Base-by-base conservation (phyloP, 2,888 invertebrate genomes). In the Hetaerina titia region DNA sequence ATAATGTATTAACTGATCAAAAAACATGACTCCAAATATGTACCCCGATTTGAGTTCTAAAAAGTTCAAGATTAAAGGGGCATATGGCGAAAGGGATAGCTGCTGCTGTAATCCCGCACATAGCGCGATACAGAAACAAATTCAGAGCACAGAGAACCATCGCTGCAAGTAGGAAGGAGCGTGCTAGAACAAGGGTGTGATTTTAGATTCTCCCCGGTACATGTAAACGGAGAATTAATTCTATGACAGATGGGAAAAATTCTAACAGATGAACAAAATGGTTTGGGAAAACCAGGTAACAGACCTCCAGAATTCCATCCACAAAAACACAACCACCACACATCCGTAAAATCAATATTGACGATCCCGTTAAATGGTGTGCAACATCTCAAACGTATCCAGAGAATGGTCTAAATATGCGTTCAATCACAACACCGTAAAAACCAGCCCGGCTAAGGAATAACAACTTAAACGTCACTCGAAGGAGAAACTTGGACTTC, bases 281-380 rank as follows among this genome's bases (percentile, higher is more conserved):
- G 13, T 9, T 25, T 2, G 4, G 4, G 45, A 4, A 9, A 81
- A 81, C 31, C 81, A 81, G 81, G 9, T 81, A 81, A 81, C 81
- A 25, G 81, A 13, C 81, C 6, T 74, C 56, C n/a, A 69, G 69
- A 64, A 64, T 56, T 56, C 92, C 92, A 45, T 74, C 19, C n/a
- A 92, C 45, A 56, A 92, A 69, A 74, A 92, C 64, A 64, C 69
- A 56, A 69, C 45, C 69, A 92, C 92, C 45, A 56, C 22, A 69
- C n/a, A 92, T 74, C 92, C 56, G 45, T 92, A 92, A 69, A 69
- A 92, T 92, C 92, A 45, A 92, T 92, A 92, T 22, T 17, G 56
- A 74, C 56, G 45, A 74, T 25, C 60, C 92, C 19, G 19, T 69
- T n/a, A 2, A 56, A 64, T 17, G 22, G 17, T 45, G 64, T 11